Base-by-base conservation (phyloP, 2,888 invertebrate species). In the Sinotaia quadrata region DNA sequence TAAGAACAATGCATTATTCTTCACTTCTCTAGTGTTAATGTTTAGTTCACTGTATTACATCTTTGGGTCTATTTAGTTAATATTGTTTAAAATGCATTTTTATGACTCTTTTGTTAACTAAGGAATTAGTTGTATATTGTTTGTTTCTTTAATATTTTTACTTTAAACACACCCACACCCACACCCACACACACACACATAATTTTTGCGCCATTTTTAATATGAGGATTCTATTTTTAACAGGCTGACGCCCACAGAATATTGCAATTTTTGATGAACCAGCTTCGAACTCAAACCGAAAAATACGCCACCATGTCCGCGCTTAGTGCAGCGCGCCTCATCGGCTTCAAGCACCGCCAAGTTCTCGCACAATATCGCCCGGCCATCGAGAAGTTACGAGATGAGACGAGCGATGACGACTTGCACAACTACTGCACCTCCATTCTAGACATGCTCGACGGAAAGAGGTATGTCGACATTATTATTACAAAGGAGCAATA, bases 381-480 rank as follows among this genome's bases (percentile, higher is more conserved):
- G 5, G 51, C 73, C 12, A 58, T 82, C 15, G 78, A 78, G 57
- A 69, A 66, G 8, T 57, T 79, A 7, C 63, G 72, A 29, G 61
- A 63, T 2, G 62, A 63, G 24, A 67, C 75, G 8, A 62, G 65
- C 4, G 67, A 75, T 44, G 70, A 76, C 7, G 66, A 73, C n/a
- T 54, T 77, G n/a, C 77, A 75, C 31, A 76, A 80, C 24, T 54
- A 63, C 10, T 75, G 73, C 47, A 69, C 75, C 34, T 52, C 72
- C 29, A 59, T 83, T 12, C 67, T 84, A 10, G 78, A 81, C 33
- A 71, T 82, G 58, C 77, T 85, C 24, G 84, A 82, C 51, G 84
- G 83, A 5, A 77, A 77, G 71, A 81, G 78, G 84, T 83, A 52
- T 56, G 69, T 2, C n/a, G 15, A 2, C n/a, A 18, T 41, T 2